phyloP scores from a whole-genome alignment of 2,797 vertebrate genomes.

The Propithecus perrieri region DNA sequence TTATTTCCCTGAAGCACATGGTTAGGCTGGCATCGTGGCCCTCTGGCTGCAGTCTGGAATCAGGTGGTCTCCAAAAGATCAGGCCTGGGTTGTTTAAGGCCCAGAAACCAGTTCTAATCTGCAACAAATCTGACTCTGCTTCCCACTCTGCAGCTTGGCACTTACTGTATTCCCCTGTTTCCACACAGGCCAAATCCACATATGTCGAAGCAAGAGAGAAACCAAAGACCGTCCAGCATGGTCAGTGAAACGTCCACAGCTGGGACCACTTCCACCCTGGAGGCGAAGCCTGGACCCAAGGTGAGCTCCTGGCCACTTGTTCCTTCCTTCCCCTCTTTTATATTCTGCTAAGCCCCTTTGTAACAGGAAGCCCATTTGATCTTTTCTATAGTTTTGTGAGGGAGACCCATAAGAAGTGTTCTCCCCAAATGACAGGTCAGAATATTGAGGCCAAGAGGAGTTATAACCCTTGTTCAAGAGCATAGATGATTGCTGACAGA shows the following conservation, averaged over 20 bases:
- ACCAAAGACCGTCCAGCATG: slow-evolving; percentile 95
- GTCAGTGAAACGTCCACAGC: slow-evolving; percentile 93
- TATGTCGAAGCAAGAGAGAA: slow-evolving; percentile 93
- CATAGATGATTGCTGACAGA: not conserved
- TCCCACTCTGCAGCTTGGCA: not conserved
- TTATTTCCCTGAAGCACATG: not conserved
- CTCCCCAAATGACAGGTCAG: not conserved
- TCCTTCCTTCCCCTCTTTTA: not conserved
- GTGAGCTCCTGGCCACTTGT: slow-evolving; percentile 79
- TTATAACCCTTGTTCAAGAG: not conserved
- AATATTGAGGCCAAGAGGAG: not conserved
- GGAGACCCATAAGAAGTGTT: not conserved
- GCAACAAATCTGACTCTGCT: not conserved
- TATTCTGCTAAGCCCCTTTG: not conserved
- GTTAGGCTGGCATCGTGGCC: not conserved
- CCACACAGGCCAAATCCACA: slow-evolving; percentile 89
- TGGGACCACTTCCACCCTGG: slow-evolving; percentile 90
- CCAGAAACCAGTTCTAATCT: not conserved
- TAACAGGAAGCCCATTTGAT: not conserved
- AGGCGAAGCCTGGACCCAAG: slow-evolving; percentile 90
- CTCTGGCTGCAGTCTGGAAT: not conserved
- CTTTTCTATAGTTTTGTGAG: not conserved
- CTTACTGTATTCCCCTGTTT: slow-evolving; percentile 43
- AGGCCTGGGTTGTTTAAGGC: not conserved
- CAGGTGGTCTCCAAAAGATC: not conserved